phyloP scores from a whole-genome alignment of 2,888 invertebrate species.

The Eupithecia subfuscata region DNA sequence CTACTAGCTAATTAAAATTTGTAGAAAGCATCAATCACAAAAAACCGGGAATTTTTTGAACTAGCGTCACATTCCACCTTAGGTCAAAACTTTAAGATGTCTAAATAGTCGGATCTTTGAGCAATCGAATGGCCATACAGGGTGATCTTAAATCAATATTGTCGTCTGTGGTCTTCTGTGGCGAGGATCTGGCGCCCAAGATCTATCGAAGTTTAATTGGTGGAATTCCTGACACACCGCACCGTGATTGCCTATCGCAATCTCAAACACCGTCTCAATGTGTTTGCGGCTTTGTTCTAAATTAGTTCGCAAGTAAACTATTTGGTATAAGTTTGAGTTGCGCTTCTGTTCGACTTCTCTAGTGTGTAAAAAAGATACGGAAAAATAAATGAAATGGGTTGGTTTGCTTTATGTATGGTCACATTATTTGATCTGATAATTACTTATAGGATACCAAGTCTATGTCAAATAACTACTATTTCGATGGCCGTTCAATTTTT shows the following conservation, averaged over 20 bases:
- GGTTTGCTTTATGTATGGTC: background rate
- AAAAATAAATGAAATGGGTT: background rate
- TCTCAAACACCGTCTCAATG: constrained; percentile 32
- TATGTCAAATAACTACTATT: background rate
- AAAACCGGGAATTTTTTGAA: background rate
- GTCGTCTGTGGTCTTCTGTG: constrained; percentile 10
- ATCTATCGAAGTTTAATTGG: constrained; percentile 46
- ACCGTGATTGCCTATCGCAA: constrained; percentile 41
- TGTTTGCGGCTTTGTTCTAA: constrained; percentile 33
- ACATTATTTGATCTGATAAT: background rate
- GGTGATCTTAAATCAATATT: background rate
- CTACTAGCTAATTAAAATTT: background rate
- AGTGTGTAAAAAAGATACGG: background rate
- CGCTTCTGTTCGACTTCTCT: background rate
- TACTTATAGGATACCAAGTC: background rate
- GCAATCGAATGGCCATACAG: background rate
- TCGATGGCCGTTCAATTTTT: background rate
- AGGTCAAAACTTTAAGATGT: background rate
- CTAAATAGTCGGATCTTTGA: background rate
- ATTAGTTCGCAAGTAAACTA: constrained; percentile 35
- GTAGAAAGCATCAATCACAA: background rate
- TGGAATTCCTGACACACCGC: constrained; percentile 44
- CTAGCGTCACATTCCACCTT: background rate
- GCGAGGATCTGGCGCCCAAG: constrained; percentile 30
- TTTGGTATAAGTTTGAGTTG: constrained; percentile 15